phyloP scores from a whole-genome alignment of 1,140 invertebrate species.

The Bradysia coprophila region DNA sequence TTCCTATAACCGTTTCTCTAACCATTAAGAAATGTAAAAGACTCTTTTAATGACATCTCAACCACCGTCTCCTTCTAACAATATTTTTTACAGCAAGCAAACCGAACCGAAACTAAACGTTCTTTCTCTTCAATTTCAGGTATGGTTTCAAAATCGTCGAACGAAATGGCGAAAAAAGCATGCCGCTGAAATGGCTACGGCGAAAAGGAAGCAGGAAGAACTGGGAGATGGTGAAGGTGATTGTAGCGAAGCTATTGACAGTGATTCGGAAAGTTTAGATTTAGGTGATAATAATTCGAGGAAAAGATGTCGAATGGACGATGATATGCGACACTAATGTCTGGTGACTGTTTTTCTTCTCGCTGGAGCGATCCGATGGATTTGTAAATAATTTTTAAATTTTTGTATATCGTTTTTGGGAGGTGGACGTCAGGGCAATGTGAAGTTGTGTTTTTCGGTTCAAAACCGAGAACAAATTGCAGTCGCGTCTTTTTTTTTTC shows the following conservation, averaged over 20 bases:
- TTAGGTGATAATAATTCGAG: slow-evolving; percentile 19
- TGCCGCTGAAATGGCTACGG: slow-evolving; percentile 96
- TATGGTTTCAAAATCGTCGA: slow-evolving; percentile 98
- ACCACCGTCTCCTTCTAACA: too few relatives aligned
- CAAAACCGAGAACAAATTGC: not conserved
- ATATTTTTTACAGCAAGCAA: too few relatives aligned
- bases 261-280: slow-evolving; percentile 23
- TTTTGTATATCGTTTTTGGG: too few relatives aligned
- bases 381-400: too few relatives aligned
- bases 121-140: slow-evolving; percentile 42
- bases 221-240: slow-evolving; percentile 50
- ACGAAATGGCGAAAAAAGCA: slow-evolving; percentile 99
- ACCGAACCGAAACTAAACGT: too few relatives aligned
- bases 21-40: too few relatives aligned
- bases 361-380: too few relatives aligned
- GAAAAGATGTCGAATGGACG: slow-evolving; percentile 16
- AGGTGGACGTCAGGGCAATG: too few relatives aligned
- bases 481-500: too few relatives aligned
- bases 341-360: not conserved
- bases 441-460: not conserved
- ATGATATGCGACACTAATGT: slow-evolving; percentile 9
- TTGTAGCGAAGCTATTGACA: slow-evolving; percentile 38
- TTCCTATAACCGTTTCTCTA: too few relatives aligned
- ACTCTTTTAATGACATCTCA: too few relatives aligned
- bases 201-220: slow-evolving; percentile 90